Base-by-base conservation (phyloP, 2,888 invertebrate species). In the Therioaphis trifolii region DNA sequence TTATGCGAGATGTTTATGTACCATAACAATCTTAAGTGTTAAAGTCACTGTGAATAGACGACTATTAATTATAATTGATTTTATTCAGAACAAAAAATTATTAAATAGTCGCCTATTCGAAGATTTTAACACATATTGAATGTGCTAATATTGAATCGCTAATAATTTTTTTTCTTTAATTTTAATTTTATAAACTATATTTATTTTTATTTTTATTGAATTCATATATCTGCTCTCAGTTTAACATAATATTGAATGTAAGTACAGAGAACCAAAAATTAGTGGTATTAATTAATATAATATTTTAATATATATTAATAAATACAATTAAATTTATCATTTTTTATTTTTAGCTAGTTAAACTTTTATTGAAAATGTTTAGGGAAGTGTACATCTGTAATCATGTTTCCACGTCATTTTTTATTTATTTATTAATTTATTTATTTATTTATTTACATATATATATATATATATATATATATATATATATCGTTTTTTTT, bases 391-490 rank as follows among this genome's bases (percentile, higher is more conserved):
- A 61, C 27, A 61, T 46, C 21, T 72, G n/a, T n/a, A 69, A 46
- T 61, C 9, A 46, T 80, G 29, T 80, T 80, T 80, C 80, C 79
- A 71, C 61, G 69, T 80, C 29, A 80, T 80, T 80, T 80, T 80
- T 71, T 80, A 80, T 72, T 80, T 80, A 61, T 80, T 80, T 72
- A 80, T 80, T 80, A 58, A 69, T 61, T 76, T 75, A 76, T 77
- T 63, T 77, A 77, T 75, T 24, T 66, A 77, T 79, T 40, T 68
- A 40, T 79, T 24, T 43, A 40, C 40, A 69, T 79, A 49, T 66
- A 77, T 49, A 49, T 43, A 75, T 43, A 69, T 55, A 29, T 63
- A 63, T 63, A 63, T 63, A 63, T 55, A n/a, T 55, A 55, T 66
- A 66, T 49, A 63, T 18, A 40, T 40, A 66, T 40, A 68, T 40